These are phyloP conservation scores for Pachyuromys duprasi DNA, from an alignment of 2,797 vertebrate genomes.

Conservation along the genomic window DNA sequence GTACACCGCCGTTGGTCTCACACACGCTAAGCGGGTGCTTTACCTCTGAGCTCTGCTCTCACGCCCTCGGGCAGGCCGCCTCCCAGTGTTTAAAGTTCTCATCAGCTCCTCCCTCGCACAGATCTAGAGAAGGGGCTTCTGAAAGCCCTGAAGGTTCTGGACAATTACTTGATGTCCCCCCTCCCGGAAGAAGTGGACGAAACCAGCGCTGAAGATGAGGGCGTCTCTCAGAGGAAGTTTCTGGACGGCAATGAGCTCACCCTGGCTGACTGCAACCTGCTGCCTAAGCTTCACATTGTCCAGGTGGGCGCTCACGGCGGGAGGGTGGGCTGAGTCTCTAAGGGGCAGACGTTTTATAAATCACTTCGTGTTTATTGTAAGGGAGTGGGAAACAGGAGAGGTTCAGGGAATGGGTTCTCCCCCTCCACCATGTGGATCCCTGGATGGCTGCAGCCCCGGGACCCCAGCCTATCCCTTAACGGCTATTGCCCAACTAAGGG, in stretches of 20 bases:
- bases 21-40: background rate
- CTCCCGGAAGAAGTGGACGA: constrained; percentile 95
- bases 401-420: background rate
- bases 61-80: background rate
- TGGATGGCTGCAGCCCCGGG: background rate
- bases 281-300: constrained; percentile 95
- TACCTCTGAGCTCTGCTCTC: background rate
- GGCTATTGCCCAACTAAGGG: background rate
- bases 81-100: background rate
- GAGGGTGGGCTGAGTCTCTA: background rate
- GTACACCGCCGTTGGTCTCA: background rate
- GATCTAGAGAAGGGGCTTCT: constrained; percentile 86
- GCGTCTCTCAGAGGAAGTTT: constrained; percentile 91
- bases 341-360: too few relatives aligned
- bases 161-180: constrained; percentile 89
- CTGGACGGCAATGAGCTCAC: constrained; percentile 94
- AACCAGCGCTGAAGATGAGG: constrained; percentile 92
- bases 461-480: background rate
- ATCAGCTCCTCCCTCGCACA: constrained; percentile 52
- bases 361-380: background rate
- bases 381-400: background rate
- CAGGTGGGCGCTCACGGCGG: constrained; percentile 88
- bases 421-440: background rate
- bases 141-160: constrained; percentile 85
- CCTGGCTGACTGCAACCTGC: constrained; percentile 95